Evolutionary conservation across 2,888 invertebrate genomes (phyloP).

Genomic region (Lasioglossum malachurum): DNA sequence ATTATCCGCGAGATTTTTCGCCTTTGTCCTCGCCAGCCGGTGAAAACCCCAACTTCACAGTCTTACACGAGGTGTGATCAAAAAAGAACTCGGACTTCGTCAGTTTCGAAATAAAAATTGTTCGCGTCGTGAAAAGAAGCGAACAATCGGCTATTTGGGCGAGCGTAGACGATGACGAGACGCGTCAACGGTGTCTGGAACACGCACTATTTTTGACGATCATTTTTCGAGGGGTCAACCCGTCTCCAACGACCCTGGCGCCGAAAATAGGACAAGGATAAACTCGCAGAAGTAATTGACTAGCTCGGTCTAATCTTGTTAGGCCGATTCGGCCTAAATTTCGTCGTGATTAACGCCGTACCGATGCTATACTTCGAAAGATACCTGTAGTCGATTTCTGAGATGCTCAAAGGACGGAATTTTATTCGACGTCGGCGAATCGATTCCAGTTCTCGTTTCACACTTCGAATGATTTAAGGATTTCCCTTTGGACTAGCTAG

Average conservation of each 20-base stretch:
- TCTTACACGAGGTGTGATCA: background rate
- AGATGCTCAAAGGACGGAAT: background rate
- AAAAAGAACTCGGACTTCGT: background rate
- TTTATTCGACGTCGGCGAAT: background rate
- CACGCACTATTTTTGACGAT: slow-evolving; percentile 61
- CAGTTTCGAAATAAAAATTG: background rate
- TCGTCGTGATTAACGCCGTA: slow-evolving; percentile 59
- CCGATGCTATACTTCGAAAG: background rate
- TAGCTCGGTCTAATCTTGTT: slow-evolving; percentile 73
- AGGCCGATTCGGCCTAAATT: slow-evolving; percentile 70
- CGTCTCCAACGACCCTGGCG: slow-evolving; percentile 42
- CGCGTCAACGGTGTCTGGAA: slow-evolving; percentile 26
- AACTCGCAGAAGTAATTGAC: slow-evolving; percentile 47
- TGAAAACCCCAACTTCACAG: background rate
- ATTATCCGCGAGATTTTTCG: slow-evolving; percentile 9
- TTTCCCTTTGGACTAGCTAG: background rate
- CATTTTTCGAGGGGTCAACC: slow-evolving; percentile 41
- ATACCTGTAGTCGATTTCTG: background rate
- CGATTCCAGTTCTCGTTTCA: background rate
- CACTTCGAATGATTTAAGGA: background rate
- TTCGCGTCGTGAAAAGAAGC: no score
- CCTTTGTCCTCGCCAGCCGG: background rate
- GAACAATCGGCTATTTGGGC: background rate
- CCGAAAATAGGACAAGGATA: slow-evolving; percentile 70
- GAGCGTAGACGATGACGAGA: background rate